Evolutionary conservation across 2,797 vertebrate genomes (phyloP).

Genomic region (Neostethus bicornis): DNA sequence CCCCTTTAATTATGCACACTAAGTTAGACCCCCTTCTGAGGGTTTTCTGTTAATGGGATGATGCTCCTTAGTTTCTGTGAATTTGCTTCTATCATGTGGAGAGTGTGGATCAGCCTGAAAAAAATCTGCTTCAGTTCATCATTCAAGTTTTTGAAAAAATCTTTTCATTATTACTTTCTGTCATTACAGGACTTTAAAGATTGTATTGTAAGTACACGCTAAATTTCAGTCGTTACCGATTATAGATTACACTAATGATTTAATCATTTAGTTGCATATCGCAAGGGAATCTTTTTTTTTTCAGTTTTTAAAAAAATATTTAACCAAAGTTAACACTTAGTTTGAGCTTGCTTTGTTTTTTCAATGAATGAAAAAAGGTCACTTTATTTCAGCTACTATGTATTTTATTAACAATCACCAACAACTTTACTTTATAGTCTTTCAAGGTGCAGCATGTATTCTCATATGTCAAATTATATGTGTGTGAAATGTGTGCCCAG

Average conservation of each 20-base stretch:
- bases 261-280: no score
- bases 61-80: constrained; percentile 62
- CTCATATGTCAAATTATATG: constrained; percentile 23
- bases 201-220: constrained; percentile 50
- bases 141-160: not conserved
- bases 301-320: no score
- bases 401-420: constrained; percentile 45
- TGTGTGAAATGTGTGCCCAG: constrained; percentile 6
- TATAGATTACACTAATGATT: no score
- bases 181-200: constrained; percentile 4
- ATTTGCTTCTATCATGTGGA: constrained; percentile 39
- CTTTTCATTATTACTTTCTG: not conserved
- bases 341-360: no score
- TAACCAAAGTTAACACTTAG: no score
- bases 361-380: no score
- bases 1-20: constrained; percentile 81
- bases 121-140: constrained; percentile 3
- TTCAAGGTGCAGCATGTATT: constrained; percentile 18
- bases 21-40: constrained; percentile 76
- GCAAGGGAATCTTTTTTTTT: no score
- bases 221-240: constrained; percentile 10
- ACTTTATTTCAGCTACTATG: constrained; percentile 66
- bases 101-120: constrained; percentile 22
- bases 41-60: constrained; percentile 64
- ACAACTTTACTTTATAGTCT: no score